These are phyloP conservation scores for Phortica okadai DNA, from an alignment of 2,888 invertebrate species.

Conservation along the genomic window DNA sequence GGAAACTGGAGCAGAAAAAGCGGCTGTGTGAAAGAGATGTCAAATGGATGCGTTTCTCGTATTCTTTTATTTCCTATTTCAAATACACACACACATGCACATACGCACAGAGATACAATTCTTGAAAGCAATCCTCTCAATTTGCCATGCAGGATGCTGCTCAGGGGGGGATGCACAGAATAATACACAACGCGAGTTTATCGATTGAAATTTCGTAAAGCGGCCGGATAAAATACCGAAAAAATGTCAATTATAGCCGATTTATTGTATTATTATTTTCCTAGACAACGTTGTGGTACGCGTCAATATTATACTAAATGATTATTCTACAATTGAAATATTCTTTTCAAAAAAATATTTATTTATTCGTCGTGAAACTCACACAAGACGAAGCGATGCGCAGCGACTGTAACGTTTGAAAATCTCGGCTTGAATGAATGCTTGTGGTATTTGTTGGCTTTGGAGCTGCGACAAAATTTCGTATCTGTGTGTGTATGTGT, in stretches of 20 bases:
- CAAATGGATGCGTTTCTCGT: not conserved
- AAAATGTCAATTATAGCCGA: too few relatives aligned
- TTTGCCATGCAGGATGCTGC: conserved; percentile 5
- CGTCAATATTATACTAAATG: too few relatives aligned
- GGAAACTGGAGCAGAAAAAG: not conserved
- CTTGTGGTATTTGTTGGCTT: conserved; percentile 25
- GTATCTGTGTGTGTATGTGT: not conserved
- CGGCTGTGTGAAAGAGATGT: not conserved
- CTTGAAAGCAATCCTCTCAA: not conserved
- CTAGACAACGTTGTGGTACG: too few relatives aligned
- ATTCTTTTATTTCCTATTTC: not conserved
- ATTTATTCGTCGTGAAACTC: not conserved
- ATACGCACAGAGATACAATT: not conserved
- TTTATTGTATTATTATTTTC: too few relatives aligned
- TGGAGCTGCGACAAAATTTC: not conserved
- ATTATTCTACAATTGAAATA: too few relatives aligned
- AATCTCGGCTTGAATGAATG: conserved; percentile 53
- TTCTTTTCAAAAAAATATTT: too few relatives aligned
- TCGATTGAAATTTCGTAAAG: not conserved
- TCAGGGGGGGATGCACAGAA: conserved; percentile 5
- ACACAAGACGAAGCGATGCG: not conserved
- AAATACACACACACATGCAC: conserved; percentile 49
- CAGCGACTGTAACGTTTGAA: conserved; percentile 54
- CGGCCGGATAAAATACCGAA: too few relatives aligned
- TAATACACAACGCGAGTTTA: conserved; percentile 11